phyloP scores from a whole-genome alignment of 2,888 invertebrate genomes.

The Pachymerium ferrugineum region DNA sequence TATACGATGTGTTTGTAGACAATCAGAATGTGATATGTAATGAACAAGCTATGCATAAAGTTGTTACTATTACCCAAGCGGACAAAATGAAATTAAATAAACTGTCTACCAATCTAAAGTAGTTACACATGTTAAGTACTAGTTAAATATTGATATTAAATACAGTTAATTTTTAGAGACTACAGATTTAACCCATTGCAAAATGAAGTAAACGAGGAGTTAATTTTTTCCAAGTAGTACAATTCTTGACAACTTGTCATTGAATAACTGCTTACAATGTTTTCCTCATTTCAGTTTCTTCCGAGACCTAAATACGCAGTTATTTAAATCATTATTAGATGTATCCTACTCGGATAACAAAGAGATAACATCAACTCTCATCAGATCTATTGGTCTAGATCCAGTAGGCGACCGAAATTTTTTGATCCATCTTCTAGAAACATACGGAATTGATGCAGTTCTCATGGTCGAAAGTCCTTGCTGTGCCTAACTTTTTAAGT shows the following conservation, averaged over 20 bases:
- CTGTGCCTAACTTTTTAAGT: conserved; percentile 41
- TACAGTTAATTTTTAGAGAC: neutral
- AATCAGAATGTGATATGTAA: conserved; percentile 46
- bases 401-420: conserved; percentile 47
- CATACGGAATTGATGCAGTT: conserved; percentile 49
- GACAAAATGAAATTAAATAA: conserved; percentile 46
- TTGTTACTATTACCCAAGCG: conserved; percentile 45
- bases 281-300: conserved; percentile 44
- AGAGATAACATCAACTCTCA: conserved; percentile 47
- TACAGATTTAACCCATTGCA: neutral
- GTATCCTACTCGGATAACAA: conserved; percentile 46
- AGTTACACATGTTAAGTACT: neutral
- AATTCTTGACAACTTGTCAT: neutral
- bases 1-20: conserved; percentile 49
- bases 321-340: conserved; percentile 47
- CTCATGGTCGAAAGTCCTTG: conserved; percentile 49
- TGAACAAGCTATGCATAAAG: conserved; percentile 44
- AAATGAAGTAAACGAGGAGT: conserved; percentile 43
- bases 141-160: neutral
- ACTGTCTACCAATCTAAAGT: conserved; percentile 43
- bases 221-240: conserved; percentile 33
- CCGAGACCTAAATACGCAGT: conserved; percentile 46
- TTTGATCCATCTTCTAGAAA: conserved; percentile 48
- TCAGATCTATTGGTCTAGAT: conserved; percentile 48
- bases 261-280: neutral